Base-by-base conservation (phyloP, 2,797 vertebrate species). In the Amazona finschi region DNA sequence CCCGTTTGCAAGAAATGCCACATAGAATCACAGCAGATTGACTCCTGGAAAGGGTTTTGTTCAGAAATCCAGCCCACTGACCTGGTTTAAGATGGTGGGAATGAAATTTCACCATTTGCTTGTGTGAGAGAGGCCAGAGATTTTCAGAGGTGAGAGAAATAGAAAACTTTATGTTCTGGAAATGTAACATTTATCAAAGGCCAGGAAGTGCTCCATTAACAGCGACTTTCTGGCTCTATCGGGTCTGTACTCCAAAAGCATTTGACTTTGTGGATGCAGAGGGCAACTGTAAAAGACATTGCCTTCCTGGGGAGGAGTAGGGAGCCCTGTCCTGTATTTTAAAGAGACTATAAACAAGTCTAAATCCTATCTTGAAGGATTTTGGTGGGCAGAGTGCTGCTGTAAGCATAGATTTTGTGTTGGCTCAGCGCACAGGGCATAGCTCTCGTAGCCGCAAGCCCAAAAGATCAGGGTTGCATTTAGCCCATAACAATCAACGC, bases 391-490 rank as follows among this genome's bases (percentile, higher is more conserved):
- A 64, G 83, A 73, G 71, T 1, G 1, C 71, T 88, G 88, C 80
- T 76, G 80, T 90, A 93, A 95, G 88, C 6, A 1, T 5, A 94
- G 92, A 85, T 85, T 82, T 87, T 78, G 84, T 82, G 92, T 93
- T 93, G 90, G 94, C 93, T 95, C 89, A 76, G 93, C 1, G 3
- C 50, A 4, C 87, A 77, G 89, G 73, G 91, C 5, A 8, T 58
- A 30, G 69, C 73, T 61, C 89, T 88, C 44, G 1, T 41, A 85
- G 77, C 80, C 3, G 0, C 46, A 31, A 79, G 64, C 60, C 2
- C 79, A 52, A 93, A 95, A 96, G 95, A 94, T 96, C 95, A 90
- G 77, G 90, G 76, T 88, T 82, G 20, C 61, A 85, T 94, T 96
- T 90, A 94, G 94, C 92, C 80, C 46, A 8, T 65, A 91, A 88